Evolutionary conservation across 2,888 invertebrate species (phyloP).

Genomic region (Pyrrhia umbra): DNA sequence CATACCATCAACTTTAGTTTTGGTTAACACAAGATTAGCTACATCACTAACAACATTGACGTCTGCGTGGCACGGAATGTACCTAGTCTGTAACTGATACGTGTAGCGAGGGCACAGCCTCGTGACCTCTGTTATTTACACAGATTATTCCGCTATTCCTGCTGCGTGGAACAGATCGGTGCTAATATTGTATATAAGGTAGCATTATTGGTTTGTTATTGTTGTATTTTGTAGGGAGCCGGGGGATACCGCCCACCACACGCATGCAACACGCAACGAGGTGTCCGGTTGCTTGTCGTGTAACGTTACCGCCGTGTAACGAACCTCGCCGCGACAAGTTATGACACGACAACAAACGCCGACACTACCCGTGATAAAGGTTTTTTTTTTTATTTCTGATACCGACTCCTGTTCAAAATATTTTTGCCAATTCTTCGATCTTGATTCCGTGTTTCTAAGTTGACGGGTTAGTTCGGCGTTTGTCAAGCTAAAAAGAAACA

Average conservation of each 20-base stretch:
- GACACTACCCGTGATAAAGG: slow-evolving; percentile 73
- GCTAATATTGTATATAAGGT: slow-evolving; percentile 57
- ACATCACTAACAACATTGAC: slow-evolving; percentile 27
- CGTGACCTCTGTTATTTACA: slow-evolving; percentile 59
- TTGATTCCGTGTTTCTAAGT: slow-evolving; percentile 35
- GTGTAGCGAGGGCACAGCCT: slow-evolving; percentile 24
- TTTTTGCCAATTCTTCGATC: slow-evolving; percentile 49
- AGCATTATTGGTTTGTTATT: slow-evolving; percentile 65
- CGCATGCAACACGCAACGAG: slow-evolving; percentile 79
- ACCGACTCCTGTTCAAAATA: slow-evolving; percentile 55
- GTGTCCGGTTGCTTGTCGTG: slow-evolving; percentile 84
- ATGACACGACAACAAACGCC: slow-evolving; percentile 86
- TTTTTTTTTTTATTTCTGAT: slow-evolving; percentile 77
- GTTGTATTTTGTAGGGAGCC: slow-evolving; percentile 59
- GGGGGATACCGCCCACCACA: slow-evolving; percentile 68
- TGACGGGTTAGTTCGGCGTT: slow-evolving; percentile 10
- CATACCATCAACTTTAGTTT: slow-evolving; percentile 2
- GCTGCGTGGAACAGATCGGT: slow-evolving; percentile 55
- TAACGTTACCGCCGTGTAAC: slow-evolving; percentile 79
- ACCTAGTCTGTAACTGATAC: slow-evolving; percentile 56
- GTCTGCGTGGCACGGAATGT: slow-evolving; percentile 35
- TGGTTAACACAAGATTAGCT: slow-evolving; percentile 6
- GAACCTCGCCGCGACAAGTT: slow-evolving; percentile 81
- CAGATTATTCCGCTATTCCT: slow-evolving; percentile 53
- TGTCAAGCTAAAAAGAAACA: background rate